Evolutionary conservation across 2,888 invertebrate genomes (phyloP).

Genomic region (Vesta saturnalis): DNA sequence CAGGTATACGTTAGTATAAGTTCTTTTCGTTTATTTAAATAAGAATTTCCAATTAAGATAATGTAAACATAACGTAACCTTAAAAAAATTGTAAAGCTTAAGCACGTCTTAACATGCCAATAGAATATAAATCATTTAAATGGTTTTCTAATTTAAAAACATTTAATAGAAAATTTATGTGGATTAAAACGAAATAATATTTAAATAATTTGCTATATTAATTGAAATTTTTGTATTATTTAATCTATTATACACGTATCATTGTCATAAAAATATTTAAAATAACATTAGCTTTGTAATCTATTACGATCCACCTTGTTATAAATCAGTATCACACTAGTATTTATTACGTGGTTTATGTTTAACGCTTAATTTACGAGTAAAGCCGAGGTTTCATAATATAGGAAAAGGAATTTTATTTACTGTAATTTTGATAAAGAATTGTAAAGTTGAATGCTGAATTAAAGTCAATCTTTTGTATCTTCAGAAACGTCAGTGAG

Average conservation of each 20-base stretch:
- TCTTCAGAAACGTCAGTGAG: neutral
- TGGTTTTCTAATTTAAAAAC: slow-evolving; percentile 22
- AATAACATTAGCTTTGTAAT: too few species aligned
- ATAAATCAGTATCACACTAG: slow-evolving; percentile 1
- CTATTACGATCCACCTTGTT: neutral
- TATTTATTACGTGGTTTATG: neutral
- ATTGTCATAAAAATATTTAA: too few species aligned
- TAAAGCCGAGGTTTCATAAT: neutral
- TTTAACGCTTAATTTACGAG: neutral
- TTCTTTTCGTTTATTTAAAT: slow-evolving; percentile 9
- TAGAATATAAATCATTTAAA: slow-evolving; percentile 27
- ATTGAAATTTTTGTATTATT: neutral
- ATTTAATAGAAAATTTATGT: neutral
- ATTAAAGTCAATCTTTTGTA: too few species aligned
- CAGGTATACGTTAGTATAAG: neutral
- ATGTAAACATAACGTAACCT: slow-evolving; percentile 11
- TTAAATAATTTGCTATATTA: neutral
- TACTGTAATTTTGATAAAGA: neutral
- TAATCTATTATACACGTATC: neutral
- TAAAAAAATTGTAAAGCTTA: slow-evolving; percentile 5
- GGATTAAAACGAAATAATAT: slow-evolving; percentile 8
- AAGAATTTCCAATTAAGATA: slow-evolving; percentile 13
- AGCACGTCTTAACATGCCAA: slow-evolving; percentile 9
- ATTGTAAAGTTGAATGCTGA: too few species aligned
- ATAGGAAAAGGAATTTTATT: too few species aligned